Base-by-base conservation (phyloP, 2,113 vertebrate genomes). In the Riparia riparia region DNA sequence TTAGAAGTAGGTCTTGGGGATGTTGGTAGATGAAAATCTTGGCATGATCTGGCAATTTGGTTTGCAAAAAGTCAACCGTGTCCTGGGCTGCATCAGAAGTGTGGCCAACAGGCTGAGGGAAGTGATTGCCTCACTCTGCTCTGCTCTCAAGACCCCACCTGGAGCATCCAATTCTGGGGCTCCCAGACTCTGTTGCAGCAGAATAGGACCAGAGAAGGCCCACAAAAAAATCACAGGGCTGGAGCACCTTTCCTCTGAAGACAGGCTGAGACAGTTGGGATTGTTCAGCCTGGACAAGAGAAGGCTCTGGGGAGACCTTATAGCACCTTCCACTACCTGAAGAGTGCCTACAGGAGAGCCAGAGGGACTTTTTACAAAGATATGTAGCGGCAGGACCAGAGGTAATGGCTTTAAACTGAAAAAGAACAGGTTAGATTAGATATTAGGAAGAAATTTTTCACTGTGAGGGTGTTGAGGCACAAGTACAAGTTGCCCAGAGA, bases 91-190 rank as follows among this genome's bases (percentile, higher is more conserved):
- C 24, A 41, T 47, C 11, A 34, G 19, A 68, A 68, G 16, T 14
- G 7, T 8, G 24, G n/a, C 17, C 6, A 74, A 20, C 6, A 39
- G 19, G 17, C 18, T 1, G 0, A 53, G 5, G 9, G 54, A 58
- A 25, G n/a, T 29, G 6, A 68, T 5, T 60, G 7, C 25, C 13
- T 10, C n/a, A 5, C 22, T 66, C 69, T 74, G 32, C 39, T 68
- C 53, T 60, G 28, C 28, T 68, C 22, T 82, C 60, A 13, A 53
- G 39, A n/a, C 7, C 10, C 18, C 13, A 51, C 10, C 22, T 74
- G 53, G 6, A 60, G 4, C 22, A n/a, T 39, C 12, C 12, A 66
- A 0, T 28, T 66, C 19, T 24, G 22, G 5, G 31, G 7, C 17
- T 42, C 26, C 26, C 34, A 80, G 5, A 65, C 21, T 37, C 22